Evolutionary conservation across 92 coral and sea anemone genomes (phyloP).

Genomic region (Epizoanthus scotinus): DNA sequence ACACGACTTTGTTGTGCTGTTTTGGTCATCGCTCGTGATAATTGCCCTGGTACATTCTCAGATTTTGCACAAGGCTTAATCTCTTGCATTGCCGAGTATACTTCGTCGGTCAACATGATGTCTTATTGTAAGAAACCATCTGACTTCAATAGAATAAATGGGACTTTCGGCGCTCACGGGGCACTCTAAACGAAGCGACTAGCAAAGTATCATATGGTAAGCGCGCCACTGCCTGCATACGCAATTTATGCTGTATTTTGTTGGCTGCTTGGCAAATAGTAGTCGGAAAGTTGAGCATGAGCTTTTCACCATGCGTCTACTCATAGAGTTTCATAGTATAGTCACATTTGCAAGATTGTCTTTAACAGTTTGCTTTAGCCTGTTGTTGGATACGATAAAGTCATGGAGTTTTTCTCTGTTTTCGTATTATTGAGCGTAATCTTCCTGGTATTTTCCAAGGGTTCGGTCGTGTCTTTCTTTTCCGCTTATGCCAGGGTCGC

Average conservation of each 20-base stretch:
- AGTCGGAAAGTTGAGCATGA: conserved; percentile 3
- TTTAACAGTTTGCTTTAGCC: not conserved
- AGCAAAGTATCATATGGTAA: not conserved
- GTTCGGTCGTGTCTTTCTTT: too few relatives aligned
- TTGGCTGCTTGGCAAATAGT: conserved; percentile 9
- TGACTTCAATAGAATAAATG: not conserved
- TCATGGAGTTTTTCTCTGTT: too few relatives aligned
- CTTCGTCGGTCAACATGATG: conserved; percentile 30
- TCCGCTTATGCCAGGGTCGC: too few relatives aligned
- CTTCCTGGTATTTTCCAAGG: too few relatives aligned
- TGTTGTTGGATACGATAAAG: conserved; percentile 5
- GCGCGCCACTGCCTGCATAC: not conserved
- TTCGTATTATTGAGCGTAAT: too few relatives aligned
- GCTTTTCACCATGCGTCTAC: not conserved
- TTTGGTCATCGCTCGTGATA: conserved; percentile 10
- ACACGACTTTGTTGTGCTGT: conserved; percentile 20
- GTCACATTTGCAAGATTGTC: conserved; percentile 8
- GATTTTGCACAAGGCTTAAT: conserved; percentile 25
- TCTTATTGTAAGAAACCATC: not conserved
- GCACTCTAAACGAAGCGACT: too few relatives aligned
- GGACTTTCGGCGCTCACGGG: not conserved
- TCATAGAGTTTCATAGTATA: not conserved
- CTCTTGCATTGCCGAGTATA: conserved; percentile 30
- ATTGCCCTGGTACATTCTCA: conserved; percentile 28
- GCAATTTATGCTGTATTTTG: not conserved